phyloP scores from a whole-genome alignment of 2,113 vertebrate species.

The Catagonus wagneri region DNA sequence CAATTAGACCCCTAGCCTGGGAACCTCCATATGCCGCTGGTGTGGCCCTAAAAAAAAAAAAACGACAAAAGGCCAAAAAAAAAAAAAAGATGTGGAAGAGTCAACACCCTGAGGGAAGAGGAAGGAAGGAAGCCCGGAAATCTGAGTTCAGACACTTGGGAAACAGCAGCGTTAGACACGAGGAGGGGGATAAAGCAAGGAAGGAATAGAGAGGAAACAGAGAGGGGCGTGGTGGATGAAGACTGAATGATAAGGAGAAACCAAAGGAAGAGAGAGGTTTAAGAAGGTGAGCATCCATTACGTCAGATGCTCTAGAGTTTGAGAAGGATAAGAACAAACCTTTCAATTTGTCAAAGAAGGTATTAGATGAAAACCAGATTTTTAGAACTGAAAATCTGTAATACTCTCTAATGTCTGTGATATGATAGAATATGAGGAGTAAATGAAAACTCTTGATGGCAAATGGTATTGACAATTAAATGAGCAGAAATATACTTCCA shows the following conservation, averaged over 20 bases:
- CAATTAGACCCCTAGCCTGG: too few species aligned
- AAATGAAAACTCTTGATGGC: background rate
- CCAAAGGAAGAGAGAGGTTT: background rate
- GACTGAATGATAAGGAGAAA: constrained; percentile 1
- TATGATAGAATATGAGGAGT: background rate
- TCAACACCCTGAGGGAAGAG: background rate
- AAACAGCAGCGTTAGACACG: background rate
- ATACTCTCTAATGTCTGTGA: background rate
- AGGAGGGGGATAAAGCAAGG: background rate
- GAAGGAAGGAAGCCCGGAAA: background rate
- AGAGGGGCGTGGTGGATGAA: background rate
- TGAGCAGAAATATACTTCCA: background rate
- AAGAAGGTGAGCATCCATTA: background rate
- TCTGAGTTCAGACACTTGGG: background rate
- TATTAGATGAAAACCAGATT: background rate
- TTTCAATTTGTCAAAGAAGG: background rate
- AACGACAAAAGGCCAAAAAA: too few species aligned
- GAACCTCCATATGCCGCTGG: too few species aligned
- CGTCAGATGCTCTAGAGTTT: background rate
- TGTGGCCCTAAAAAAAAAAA: too few species aligned
- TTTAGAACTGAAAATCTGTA: background rate
- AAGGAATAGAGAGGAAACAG: background rate
- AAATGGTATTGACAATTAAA: constrained; percentile 22
- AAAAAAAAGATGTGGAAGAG: too few species aligned
- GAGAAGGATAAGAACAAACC: background rate